Evolutionary conservation across 2,797 vertebrate genomes (phyloP).

Genomic region (Falco rusticolus): DNA sequence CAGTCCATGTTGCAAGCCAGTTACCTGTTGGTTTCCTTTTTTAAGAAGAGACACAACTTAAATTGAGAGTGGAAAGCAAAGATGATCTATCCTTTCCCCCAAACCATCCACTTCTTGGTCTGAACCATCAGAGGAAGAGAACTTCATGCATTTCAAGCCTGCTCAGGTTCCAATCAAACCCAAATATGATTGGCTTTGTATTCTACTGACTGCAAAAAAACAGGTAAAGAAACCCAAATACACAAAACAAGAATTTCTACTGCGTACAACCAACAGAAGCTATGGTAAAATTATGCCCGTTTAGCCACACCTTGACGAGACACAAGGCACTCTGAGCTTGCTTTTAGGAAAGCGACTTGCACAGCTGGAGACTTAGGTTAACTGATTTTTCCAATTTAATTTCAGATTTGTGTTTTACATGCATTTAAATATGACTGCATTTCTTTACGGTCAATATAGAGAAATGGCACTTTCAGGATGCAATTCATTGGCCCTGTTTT

Average conservation of each 20-base stretch:
- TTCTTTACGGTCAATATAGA: background rate
- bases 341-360: background rate
- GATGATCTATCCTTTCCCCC: background rate
- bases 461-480: background rate
- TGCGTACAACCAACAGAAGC: background rate
- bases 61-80: background rate
- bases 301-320: background rate
- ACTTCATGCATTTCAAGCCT: background rate
- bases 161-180: background rate
- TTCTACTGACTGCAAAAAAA: background rate
- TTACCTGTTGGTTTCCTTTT: background rate
- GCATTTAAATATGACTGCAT: background rate
- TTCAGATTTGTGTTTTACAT: background rate
- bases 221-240: background rate
- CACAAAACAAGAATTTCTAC: background rate
- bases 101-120: background rate
- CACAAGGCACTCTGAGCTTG: background rate
- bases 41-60: background rate
- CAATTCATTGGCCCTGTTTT: background rate
- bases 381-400: background rate
- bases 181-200: background rate
- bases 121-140: background rate
- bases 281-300: background rate
- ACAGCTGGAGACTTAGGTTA: background rate
- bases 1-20: background rate